A percentile compares a stretch with the other conserved stretches of the same genome.
Evolutionary conservation across 2,113 vertebrate species (phyloP).

Genomic region (Pseudorasbora parva): DNA sequence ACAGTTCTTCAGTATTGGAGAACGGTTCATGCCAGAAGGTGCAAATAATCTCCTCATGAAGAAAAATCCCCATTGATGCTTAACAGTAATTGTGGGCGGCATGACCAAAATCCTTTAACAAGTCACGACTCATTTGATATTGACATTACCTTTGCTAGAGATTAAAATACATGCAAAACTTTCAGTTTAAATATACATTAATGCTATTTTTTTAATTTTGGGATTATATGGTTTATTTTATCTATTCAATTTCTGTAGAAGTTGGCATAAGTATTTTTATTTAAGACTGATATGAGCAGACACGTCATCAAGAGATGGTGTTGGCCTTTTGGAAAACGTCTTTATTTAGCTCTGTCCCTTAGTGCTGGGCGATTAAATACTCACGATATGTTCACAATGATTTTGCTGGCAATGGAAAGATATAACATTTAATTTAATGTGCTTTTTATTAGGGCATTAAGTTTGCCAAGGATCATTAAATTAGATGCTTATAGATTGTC

Average conservation of each 20-base stretch:
- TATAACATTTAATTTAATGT: neutral
- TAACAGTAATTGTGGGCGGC: neutral
- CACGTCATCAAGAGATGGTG: no score
- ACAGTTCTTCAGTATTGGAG: no score
- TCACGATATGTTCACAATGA: neutral
- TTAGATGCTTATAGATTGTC: neutral
- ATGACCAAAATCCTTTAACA: neutral
- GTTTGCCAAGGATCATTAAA: neutral
- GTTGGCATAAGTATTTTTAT: neutral
- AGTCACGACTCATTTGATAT: neutral
- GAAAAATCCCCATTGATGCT: neutral
- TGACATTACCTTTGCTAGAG: neutral
- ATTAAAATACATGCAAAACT: neutral
- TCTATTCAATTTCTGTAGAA: neutral
- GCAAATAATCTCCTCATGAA: neutral
- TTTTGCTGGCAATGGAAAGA: neutral
- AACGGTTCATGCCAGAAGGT: neutral
- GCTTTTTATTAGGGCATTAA: neutral
- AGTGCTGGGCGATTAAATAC: neutral
- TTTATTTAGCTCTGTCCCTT: neutral
- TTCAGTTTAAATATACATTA: no score
- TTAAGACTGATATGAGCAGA: no score
- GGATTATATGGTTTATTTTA: neutral
- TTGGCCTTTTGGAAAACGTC: no score
- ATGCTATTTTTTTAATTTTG: no score